Conservation (phyloP, 2,888 invertebrate species). For the Erannis defoliaria region DNA sequence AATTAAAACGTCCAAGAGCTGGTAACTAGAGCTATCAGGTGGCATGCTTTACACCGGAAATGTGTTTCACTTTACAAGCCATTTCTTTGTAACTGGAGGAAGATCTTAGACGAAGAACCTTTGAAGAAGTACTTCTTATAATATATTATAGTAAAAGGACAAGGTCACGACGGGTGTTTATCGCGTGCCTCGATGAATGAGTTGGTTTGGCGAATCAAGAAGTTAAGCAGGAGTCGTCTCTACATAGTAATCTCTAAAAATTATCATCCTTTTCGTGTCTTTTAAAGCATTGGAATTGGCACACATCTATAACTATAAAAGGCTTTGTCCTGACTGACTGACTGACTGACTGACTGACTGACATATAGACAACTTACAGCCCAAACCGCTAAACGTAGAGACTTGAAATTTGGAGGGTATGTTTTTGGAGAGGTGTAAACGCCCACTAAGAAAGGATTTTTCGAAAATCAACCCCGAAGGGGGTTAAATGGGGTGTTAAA, state of each 20-base stretch:
- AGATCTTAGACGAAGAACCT: constrained; percentile 18
- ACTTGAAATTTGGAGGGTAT: too few relatives aligned
- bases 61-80: constrained; percentile 50
- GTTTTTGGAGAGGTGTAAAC: too few relatives aligned
- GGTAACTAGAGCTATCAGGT: constrained; percentile 77
- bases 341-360: too few relatives aligned
- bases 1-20: constrained; percentile 80
- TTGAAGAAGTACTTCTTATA: neutral
- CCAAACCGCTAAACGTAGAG: too few relatives aligned
- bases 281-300: too few relatives aligned
- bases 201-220: neutral
- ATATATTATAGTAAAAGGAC: neutral
- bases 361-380: too few relatives aligned
- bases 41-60: constrained; percentile 58
- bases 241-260: neutral
- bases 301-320: too few relatives aligned
- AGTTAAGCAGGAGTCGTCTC: neutral
- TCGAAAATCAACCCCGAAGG: too few relatives aligned
- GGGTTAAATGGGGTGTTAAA: too few relatives aligned
- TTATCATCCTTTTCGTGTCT: too few relatives aligned
- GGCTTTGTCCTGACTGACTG: too few relatives aligned
- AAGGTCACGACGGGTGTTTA: neutral
- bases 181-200: neutral
- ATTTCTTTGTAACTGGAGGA: constrained; percentile 43
- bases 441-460: too few relatives aligned